A percentile compares a stretch with the other conserved stretches of the same genome.
Conservation (phyloP, 2,113 vertebrate genomes). For the Pristiophorus japonicus region DNA sequence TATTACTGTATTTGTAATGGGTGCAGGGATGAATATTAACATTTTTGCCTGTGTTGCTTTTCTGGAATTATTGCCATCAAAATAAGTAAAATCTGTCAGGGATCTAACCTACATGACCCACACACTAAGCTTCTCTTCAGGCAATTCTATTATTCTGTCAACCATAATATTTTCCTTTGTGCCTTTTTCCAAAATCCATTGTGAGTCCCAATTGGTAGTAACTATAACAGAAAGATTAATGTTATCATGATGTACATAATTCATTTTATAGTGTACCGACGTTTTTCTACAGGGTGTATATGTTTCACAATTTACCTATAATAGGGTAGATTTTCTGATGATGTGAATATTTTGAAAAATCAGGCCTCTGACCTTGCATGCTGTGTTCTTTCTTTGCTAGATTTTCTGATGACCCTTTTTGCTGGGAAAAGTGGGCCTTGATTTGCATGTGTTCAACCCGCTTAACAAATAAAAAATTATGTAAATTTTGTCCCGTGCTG, state of each 20-base stretch:
- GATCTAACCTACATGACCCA: slow-evolving; percentile 30
- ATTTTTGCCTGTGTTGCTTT: slow-evolving; percentile 32
- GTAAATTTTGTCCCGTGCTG: not conserved
- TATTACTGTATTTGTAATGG: slow-evolving; percentile 33
- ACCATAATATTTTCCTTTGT: slow-evolving; percentile 13
- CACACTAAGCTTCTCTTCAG: not conserved
- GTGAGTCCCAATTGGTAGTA: not conserved
- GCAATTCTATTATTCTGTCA: slow-evolving; percentile 26
- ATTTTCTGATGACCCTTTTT: not conserved
- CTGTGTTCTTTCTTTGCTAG: not conserved
- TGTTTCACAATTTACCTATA: slow-evolving; percentile 18
- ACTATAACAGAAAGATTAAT: not conserved
- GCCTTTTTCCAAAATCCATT: slow-evolving; percentile 6
- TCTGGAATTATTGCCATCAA: slow-evolving; percentile 26
- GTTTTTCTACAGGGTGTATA: not conserved
- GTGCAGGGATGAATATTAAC: slow-evolving; percentile 19
- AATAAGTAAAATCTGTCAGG: slow-evolving; percentile 34
- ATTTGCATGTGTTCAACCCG: slow-evolving; percentile 9
- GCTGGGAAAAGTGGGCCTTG: not conserved
- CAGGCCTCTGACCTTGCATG: not conserved
- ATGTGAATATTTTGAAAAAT: not conserved
- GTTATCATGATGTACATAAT: not conserved
- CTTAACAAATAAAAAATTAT: slow-evolving; percentile 29
- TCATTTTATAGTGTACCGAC: not conserved
- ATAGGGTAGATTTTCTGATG: slow-evolving; percentile 17